Percentiles rank a stretch among this genome's conserved stretches.
phyloP scores from a whole-genome alignment of 2,797 vertebrate genomes.

The Melanotaenia parkinsoni region DNA sequence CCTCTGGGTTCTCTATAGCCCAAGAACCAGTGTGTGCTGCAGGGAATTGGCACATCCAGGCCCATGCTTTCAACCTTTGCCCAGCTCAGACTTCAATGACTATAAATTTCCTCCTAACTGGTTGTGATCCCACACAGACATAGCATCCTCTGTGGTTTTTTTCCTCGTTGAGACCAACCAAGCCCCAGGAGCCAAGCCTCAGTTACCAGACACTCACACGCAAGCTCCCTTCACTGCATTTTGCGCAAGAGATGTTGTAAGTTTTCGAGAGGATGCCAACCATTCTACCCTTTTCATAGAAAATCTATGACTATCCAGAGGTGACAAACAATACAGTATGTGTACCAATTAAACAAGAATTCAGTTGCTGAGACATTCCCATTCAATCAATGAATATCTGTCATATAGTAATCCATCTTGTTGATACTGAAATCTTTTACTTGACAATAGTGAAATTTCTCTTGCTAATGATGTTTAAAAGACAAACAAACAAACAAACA shows the following conservation, averaged over 20 bases:
- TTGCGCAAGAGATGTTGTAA: neutral
- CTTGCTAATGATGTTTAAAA: neutral
- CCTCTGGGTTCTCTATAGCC: neutral
- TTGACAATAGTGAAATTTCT: neutral
- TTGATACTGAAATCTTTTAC: neutral
- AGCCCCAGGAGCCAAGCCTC: neutral
- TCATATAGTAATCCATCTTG: neutral
- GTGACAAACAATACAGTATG: neutral
- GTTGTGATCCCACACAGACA: neutral
- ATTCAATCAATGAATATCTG: neutral
- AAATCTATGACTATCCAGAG: neutral
- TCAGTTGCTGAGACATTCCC: neutral
- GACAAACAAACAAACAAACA: too few relatives aligned
- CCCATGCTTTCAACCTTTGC: neutral
- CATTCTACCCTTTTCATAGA: neutral
- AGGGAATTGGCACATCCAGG: neutral
- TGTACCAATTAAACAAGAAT: neutral
- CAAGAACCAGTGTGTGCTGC: neutral
- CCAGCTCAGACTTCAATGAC: neutral
- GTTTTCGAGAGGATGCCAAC: neutral
- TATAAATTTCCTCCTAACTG: neutral
- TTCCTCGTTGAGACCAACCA: neutral
- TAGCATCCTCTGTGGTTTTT: neutral
- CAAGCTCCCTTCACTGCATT: neutral
- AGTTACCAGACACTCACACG: neutral